These are phyloP conservation scores for Cotesia typhae DNA, from an alignment of 1,140 invertebrate genomes.

Conservation along the genomic window DNA sequence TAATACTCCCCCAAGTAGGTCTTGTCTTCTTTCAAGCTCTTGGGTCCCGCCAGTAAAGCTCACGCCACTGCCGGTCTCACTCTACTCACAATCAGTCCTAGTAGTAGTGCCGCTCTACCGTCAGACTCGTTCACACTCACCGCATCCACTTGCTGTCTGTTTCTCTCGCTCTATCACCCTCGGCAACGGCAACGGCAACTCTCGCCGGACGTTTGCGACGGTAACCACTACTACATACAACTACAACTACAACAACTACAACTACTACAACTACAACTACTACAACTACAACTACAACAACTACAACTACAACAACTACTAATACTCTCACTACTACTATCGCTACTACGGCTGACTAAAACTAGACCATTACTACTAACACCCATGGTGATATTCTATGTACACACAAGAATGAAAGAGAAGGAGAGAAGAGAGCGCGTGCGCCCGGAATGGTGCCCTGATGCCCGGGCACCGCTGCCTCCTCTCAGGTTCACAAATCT, in stretches of 20 bases:
- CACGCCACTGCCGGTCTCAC: slow-evolving; percentile 2
- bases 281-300: too few relatives aligned
- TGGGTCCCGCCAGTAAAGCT: slow-evolving; percentile 30
- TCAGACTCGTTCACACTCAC: slow-evolving; percentile 36
- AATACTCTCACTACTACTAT: too few relatives aligned
- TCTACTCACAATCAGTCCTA: not conserved
- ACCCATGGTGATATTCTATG: not conserved
- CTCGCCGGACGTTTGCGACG: slow-evolving; percentile 27
- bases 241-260: not conserved
- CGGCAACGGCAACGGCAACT: slow-evolving; percentile 24
- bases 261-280: not conserved
- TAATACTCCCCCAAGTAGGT: not conserved
- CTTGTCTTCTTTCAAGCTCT: not conserved
- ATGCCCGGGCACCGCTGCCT: slow-evolving; percentile 57
- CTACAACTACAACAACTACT: not conserved
- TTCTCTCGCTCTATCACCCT: slow-evolving; percentile 37
- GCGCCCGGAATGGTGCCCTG: slow-evolving; percentile 52
- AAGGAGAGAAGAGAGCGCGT: slow-evolving; percentile 46
- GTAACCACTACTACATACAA: slow-evolving; percentile 27
- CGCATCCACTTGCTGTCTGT: slow-evolving; percentile 33
- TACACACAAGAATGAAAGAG: slow-evolving; percentile 9
- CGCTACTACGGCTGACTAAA: too few relatives aligned
- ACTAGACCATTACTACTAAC: too few relatives aligned
- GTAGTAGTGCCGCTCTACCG: not conserved
- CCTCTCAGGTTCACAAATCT: slow-evolving; percentile 44